Evolutionary conservation across 2,797 vertebrate species (phyloP).

Genomic region (Naso thynnoides): DNA sequence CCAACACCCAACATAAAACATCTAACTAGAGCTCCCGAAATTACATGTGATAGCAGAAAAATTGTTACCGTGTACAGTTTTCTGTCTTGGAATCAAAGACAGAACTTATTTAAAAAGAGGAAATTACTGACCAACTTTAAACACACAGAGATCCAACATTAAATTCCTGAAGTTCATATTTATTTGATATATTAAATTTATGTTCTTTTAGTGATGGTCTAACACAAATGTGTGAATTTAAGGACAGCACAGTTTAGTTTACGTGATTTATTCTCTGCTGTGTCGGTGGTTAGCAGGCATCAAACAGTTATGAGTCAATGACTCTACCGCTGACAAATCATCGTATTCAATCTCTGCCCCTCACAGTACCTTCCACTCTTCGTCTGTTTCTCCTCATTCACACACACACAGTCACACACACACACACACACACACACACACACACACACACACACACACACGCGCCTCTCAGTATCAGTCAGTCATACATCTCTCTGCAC

Average conservation of each 20-base stretch:
- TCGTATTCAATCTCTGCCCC: constrained; percentile 60
- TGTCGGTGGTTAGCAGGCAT: constrained; percentile 27
- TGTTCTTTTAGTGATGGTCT: background rate
- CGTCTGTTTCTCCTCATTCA: constrained; percentile 27
- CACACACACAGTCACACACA: constrained; percentile 10
- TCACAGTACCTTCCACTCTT: constrained; percentile 19
- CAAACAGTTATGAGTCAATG: constrained; percentile 61
- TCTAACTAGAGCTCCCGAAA: constrained; percentile 34
- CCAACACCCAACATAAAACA: constrained; percentile 58
- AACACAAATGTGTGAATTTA: background rate
- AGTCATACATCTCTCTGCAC: constrained; percentile 55
- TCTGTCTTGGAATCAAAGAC: constrained; percentile 1
- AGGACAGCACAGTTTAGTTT: background rate
- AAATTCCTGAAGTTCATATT: too few species aligned
- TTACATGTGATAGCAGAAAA: constrained; percentile 22
- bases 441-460: constrained; percentile 21
- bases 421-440: constrained; percentile 18
- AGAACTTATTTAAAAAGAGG: constrained; percentile 1
- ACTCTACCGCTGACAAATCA: constrained; percentile 61
- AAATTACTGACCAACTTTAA: background rate
- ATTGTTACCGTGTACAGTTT: constrained; percentile 23
- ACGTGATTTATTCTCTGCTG: constrained; percentile 22
- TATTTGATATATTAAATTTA: too few species aligned
- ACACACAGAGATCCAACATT: background rate
- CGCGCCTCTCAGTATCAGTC: constrained; percentile 55